Conservation (phyloP, 2,888 invertebrate genomes). For the Pyrgus malvae region DNA sequence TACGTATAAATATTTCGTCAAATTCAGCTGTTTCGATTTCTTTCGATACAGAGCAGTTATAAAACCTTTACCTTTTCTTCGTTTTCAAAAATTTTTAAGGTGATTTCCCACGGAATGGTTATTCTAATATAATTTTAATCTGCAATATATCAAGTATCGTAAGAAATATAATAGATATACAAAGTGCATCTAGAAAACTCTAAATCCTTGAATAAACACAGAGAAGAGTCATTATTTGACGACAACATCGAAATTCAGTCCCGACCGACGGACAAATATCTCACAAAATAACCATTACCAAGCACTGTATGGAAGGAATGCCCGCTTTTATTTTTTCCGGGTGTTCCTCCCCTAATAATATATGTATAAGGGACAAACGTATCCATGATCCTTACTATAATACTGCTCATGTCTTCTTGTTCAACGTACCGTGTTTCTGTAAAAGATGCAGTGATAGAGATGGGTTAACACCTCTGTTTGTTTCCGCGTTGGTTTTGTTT, state of each 20-base stretch:
- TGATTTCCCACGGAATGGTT: too few species aligned
- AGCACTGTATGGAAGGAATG: constrained; percentile 24
- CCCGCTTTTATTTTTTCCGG: constrained; percentile 27
- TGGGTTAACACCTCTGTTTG: constrained; percentile 9
- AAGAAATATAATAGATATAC: too few species aligned
- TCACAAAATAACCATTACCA: constrained; percentile 52
- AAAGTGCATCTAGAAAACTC: too few species aligned
- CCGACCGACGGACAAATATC: constrained; percentile 48
- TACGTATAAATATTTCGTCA: too few species aligned
- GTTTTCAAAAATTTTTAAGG: too few species aligned
- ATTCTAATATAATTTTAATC: too few species aligned
- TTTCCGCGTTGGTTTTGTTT: background rate
- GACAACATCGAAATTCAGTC: constrained; percentile 41
- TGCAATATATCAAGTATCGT: too few species aligned
- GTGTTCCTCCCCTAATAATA: constrained; percentile 38
- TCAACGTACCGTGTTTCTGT: constrained; percentile 17
- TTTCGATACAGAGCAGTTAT: too few species aligned
- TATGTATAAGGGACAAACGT: constrained; percentile 43
- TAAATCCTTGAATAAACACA: too few species aligned
- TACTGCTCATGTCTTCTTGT: constrained; percentile 19
- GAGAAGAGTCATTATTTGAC: too few species aligned
- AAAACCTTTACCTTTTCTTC: too few species aligned
- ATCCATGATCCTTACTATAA: constrained; percentile 27
- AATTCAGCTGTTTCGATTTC: too few species aligned
- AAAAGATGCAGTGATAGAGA: constrained; percentile 15